These are phyloP conservation scores for Amiota communis DNA, from an alignment of 2,888 invertebrate species.

Conservation along the genomic window DNA sequence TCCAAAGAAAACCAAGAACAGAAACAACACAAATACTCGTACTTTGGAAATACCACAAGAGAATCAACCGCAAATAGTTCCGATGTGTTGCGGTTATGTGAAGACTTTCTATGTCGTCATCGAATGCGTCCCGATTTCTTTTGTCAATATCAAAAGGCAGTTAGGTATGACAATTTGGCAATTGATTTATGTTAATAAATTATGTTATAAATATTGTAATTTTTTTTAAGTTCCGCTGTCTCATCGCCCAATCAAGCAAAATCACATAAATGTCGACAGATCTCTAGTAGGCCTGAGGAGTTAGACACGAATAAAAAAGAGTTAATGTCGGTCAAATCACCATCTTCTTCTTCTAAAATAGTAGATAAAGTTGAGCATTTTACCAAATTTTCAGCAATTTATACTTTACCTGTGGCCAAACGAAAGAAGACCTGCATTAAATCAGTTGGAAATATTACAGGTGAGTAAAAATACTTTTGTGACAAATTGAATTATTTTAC, in stretches of 20 bases:
- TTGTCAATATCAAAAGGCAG: slow-evolving; percentile 79
- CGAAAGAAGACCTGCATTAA: slow-evolving; percentile 57
- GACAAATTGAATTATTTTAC: not conserved
- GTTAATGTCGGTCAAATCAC: slow-evolving; percentile 26
- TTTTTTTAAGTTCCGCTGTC: slow-evolving; percentile 50
- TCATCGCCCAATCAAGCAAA: slow-evolving; percentile 54
- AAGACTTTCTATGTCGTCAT: slow-evolving; percentile 78
- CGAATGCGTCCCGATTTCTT: slow-evolving; percentile 85
- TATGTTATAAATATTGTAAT: not conserved
- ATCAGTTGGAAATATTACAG: slow-evolving; percentile 58
- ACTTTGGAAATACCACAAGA: too few species aligned
- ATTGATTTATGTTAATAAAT: too few species aligned
- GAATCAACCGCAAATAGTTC: slow-evolving; percentile 48
- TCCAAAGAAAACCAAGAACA: slow-evolving; percentile 36
- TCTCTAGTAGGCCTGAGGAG: slow-evolving; percentile 25
- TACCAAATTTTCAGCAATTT: slow-evolving; percentile 68
- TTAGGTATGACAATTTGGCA: slow-evolving; percentile 73
- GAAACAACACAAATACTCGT: not conserved
- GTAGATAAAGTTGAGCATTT: slow-evolving; percentile 62
- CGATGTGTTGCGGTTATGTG: slow-evolving; percentile 75
- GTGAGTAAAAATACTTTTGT: slow-evolving; percentile 39
- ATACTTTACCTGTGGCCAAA: slow-evolving; percentile 67
- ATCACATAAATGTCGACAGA: slow-evolving; percentile 39
- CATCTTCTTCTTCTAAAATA: slow-evolving; percentile 13
- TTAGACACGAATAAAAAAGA: not conserved